These are phyloP conservation scores for Planococcus citri DNA, from an alignment of 1,140 invertebrate genomes.

Conservation along the genomic window DNA sequence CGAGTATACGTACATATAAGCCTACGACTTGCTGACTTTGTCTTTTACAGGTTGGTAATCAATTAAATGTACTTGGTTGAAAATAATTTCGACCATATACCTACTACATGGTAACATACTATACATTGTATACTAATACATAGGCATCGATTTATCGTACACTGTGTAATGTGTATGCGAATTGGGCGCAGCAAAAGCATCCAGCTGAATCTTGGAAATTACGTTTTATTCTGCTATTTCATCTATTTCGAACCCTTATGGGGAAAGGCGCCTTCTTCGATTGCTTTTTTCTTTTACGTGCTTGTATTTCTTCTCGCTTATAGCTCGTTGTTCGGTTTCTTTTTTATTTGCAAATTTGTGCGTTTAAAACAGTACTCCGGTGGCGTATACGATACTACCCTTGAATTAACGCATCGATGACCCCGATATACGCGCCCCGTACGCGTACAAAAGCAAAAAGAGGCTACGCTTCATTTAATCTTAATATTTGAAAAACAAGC, in stretches of 20 bases:
- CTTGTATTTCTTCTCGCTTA: not conserved
- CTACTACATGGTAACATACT: too few species aligned
- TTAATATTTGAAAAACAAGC: not conserved
- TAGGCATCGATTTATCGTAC: too few species aligned
- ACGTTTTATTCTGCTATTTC: slow-evolving; percentile 2
- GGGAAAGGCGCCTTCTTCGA: not conserved
- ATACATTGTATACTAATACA: too few species aligned
- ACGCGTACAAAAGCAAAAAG: not conserved
- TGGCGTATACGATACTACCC: not conserved
- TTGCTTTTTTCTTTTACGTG: not conserved
- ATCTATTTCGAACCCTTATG: slow-evolving; percentile 2
- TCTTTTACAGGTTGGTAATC: too few species aligned
- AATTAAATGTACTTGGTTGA: too few species aligned
- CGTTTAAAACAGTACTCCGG: not conserved
- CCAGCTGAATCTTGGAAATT: not conserved
- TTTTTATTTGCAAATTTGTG: not conserved
- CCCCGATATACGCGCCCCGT: not conserved
- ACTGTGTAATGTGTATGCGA: too few species aligned
- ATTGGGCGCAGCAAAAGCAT: not conserved
- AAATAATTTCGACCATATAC: too few species aligned
- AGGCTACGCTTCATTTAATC: not conserved
- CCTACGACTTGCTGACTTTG: too few species aligned
- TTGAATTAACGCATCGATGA: slow-evolving; percentile 2
- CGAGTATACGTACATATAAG: too few species aligned
- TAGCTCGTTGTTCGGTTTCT: not conserved